Evolutionary conservation across 1,140 invertebrate species (phyloP), one percentile per base, ranked within the genome.

Genomic region (Drosophila tropicalis): DNA sequence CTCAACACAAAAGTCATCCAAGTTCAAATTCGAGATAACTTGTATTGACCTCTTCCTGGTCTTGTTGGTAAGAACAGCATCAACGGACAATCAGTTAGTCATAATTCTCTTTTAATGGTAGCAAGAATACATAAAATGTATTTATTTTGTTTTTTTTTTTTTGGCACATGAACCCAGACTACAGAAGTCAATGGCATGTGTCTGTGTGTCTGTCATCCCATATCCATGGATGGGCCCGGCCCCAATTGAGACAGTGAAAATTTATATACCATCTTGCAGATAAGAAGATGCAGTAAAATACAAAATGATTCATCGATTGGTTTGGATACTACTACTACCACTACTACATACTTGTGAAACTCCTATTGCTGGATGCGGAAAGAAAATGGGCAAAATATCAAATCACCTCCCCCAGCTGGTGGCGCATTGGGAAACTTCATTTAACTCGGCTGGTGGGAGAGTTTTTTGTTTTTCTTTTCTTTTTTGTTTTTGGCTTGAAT

Each of bases 371-470:
- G 22, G 22, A 39, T 39, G 36, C 36, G 29, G 41, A 67, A 34
- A 62, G 17, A 51, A 51, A 51, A 12, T 51, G 44, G 44, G 17
- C 19, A 51, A 51, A 51, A 51, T 15, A 51, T 12, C 7, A 47
- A 47, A 47, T 9, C 17, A 15, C 12, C 5, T 5, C 29, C 29
- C 29, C 34, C 67, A 69, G 36, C 47, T 69, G 60, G 22, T 22
- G 7, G 44, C 36, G 4, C 22, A 62, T 68, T 62, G 39, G 70
- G 60, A 57, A 73, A 73, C 62, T 63, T 25, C 51, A 47, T 51
- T 51, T 19, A 51, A 51, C 44, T 51, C 44, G 44, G 44, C 19
- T 51, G 44, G 44, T 51, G 44, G 44, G 44, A 51, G 44, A 51
- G 9, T 51, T 51, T 47, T 47, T 51, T 12, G 3, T 9, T 29